A percentile compares a stretch with the other conserved stretches of the same genome.
phyloP scores from a whole-genome alignment of 2,113 vertebrate genomes.

The Carassius auratus region DNA sequence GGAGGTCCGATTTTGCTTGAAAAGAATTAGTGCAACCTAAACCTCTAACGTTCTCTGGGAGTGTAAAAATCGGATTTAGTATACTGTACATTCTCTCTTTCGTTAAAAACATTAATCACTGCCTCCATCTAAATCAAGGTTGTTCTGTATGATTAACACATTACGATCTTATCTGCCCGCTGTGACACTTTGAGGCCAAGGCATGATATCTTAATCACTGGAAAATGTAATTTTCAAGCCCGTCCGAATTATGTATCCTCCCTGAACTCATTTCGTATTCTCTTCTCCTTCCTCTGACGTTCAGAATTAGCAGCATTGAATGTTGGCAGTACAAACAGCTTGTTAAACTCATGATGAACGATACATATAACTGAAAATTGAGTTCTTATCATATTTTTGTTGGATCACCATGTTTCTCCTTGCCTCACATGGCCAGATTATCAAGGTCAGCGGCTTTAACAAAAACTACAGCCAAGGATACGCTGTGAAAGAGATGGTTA shows the following conservation, averaged over 20 bases:
- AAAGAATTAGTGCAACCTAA: constrained; percentile 14
- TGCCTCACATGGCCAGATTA: background rate
- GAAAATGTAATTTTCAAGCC: constrained; percentile 44
- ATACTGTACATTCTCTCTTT: constrained; percentile 9
- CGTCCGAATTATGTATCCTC: constrained; percentile 45
- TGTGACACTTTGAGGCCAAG: constrained; percentile 57
- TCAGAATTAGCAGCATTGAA: background rate
- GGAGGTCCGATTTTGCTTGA: background rate
- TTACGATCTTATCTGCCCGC: constrained; percentile 47
- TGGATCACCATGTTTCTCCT: background rate
- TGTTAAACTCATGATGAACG: background rate
- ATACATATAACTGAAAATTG: background rate
- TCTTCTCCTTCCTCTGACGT: background rate
- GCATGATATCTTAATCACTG: constrained; percentile 50
- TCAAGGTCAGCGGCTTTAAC: constrained; percentile 19
- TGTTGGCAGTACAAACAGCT: background rate
- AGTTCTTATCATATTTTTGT: background rate
- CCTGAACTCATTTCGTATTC: constrained; percentile 34
- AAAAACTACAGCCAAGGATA: constrained; percentile 18
- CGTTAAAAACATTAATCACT: constrained; percentile 38
- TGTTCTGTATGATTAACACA: constrained; percentile 52
- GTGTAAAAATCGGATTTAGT: constrained; percentile 28
- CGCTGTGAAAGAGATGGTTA: background rate
- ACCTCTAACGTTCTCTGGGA: constrained; percentile 9
- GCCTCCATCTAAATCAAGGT: constrained; percentile 40